Base-by-base conservation (phyloP, 2,888 invertebrate species). In the Diarsia dahlii region DNA sequence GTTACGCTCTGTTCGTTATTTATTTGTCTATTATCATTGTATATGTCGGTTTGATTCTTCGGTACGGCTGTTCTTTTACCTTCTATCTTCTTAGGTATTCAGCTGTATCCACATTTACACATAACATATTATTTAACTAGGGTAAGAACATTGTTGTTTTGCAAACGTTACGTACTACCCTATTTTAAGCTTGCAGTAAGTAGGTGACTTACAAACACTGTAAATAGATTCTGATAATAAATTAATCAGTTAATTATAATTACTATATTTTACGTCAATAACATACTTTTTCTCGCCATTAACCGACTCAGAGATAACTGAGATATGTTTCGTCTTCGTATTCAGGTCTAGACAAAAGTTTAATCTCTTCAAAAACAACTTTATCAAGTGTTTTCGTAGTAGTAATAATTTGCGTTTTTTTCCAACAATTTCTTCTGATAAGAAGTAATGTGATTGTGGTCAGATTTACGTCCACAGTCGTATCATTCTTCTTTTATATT, bases 311-410 rank as follows among this genome's bases (percentile, higher is more conserved):
- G 6, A 62, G 69, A 79, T 80, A 79, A 74, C 48, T n/a, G n/a
- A 39, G 5, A 54, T 15, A 9, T 12, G 45, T 39, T 39, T 28
- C 15, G 60, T 68, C 54, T 60, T 34, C 2, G 10, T 23, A 54
- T 56, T 56, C 13, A 28, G 8, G 18, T 63, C 23, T 58, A 56
- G 54, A 70, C 20, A n/a, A 63, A 66, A 28, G 15, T 58, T 60
- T 56, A 58, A 72, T 81, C 52, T 56, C 20, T 67, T 52, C 28
- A 54, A 73, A 66, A 81, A 81, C 78, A 81, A 78, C 46, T 70
- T 81, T 71, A 78, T 78, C 78, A 34, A 34, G n/a, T 68, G 23
- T 67, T 81, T 70, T 77, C 50, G n/a, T 52, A 15, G 45, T 34
- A 45, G 52, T 34, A 46, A 46, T 64, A n/a, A 54, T 48, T 18